Evolutionary conservation across 2,113 vertebrate species (phyloP), one percentile per base, ranked within the genome.

Genomic region (Vulpes ferrilata): DNA sequence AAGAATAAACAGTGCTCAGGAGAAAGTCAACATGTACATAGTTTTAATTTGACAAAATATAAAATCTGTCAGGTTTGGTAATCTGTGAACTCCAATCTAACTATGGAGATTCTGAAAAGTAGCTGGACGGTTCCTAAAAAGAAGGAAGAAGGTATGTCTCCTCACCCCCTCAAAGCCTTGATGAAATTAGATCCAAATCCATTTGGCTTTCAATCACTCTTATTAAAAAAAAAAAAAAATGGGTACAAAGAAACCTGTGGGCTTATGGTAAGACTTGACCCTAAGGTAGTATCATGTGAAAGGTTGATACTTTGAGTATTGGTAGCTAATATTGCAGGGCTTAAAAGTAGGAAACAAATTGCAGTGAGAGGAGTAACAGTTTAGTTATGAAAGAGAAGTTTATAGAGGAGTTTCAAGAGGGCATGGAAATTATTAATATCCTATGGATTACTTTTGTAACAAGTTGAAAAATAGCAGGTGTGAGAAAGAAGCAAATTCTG

Each of bases 321-420:
- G 13, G 64, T 92, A 51, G 12, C 69, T 87, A 96, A 38, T 22
- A 88, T 78, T 62, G 16, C 81, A 16, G 11, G 7, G 1, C 53
- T 71, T 65, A 81, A 78, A 76, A 48, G 15, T 30, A 85, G 4
- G 60, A 88, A 87, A 20, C 8, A 74, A 53, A 20, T 17, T 86
- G 27, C 53, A 88, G n/a, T 88, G n/a, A 79, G 55, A 93, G 17
- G 30, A 38, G 3, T 79, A 78, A 67, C 11, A 89, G 60, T 95
- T 96, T n/a, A 71, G n/a, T 93, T 83, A 78, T 87, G 27, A 84
- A 96, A 93, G 59, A 88, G 17, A 87, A 76, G 12, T 94, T 92
- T 90, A 88, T 23, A 81, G 25, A 79, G 30, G 25, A 90, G 13
- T 79, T 83, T 95, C 65, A 85, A 78, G 76, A 90, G 32, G 25